Percentiles rank a stretch among this genome's conserved stretches.
Conservation (phyloP, 2,888 invertebrate genomes). For the Calliphora vomitoria region DNA sequence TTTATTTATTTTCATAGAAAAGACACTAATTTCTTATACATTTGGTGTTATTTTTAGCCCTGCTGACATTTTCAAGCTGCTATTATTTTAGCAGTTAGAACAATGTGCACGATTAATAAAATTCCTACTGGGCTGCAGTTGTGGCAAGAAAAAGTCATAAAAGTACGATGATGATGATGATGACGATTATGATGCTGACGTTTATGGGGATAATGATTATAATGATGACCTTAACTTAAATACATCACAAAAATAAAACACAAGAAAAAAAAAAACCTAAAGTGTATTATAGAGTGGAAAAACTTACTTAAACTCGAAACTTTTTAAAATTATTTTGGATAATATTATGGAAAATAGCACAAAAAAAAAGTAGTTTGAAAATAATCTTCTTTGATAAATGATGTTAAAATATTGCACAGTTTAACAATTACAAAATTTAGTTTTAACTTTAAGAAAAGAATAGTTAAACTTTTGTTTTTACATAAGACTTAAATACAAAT, state of each 20-base stretch:
- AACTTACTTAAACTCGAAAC: conserved; percentile 34
- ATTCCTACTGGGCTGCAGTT: conserved; percentile 13
- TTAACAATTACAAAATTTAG: conserved; percentile 1
- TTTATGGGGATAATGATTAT: conserved; percentile 44
- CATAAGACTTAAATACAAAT: neutral
- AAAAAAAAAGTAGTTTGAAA: neutral
- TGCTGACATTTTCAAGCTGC: too few relatives aligned
- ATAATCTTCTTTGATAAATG: conserved; percentile 53
- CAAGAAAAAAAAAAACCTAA: neutral
- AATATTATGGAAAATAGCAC: neutral
- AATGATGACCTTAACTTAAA: conserved; percentile 53
- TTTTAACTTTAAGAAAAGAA: neutral
- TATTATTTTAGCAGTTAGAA: too few relatives aligned
- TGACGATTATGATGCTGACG: conserved; percentile 28
- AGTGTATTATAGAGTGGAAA: neutral
- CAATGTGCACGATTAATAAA: neutral
- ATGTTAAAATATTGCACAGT: conserved; percentile 26
- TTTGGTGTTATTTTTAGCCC: too few relatives aligned
- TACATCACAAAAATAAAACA: neutral
- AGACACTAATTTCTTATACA: too few relatives aligned
- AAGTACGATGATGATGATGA: neutral
- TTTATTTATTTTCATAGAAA: too few relatives aligned
- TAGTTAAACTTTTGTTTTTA: conserved; percentile 1
- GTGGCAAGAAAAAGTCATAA: neutral
- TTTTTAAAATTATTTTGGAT: conserved; percentile 38